These are phyloP conservation scores for Lasioglossum pauxillum DNA, from an alignment of 2,888 invertebrate species.

Conservation along the genomic window DNA sequence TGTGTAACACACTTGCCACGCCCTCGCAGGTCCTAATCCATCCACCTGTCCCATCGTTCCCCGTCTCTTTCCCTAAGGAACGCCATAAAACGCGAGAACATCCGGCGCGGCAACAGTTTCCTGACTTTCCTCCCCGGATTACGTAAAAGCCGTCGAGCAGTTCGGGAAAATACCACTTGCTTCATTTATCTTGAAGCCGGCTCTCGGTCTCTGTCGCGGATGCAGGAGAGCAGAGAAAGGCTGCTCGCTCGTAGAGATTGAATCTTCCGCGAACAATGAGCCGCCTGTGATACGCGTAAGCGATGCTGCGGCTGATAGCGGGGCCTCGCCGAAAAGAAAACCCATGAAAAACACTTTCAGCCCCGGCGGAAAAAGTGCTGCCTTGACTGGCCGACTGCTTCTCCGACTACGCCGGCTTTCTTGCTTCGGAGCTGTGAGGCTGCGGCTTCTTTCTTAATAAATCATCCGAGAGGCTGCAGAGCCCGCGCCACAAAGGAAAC, in stretches of 20 bases:
- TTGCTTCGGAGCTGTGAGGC: not conserved
- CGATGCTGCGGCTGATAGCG: conserved; percentile 43
- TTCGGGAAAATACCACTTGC: conserved; percentile 59
- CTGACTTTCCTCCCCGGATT: conserved; percentile 34
- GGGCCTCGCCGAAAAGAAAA: conserved; percentile 17
- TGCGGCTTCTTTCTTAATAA: conserved; percentile 12
- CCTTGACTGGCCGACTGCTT: not conserved
- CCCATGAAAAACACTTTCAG: conserved; percentile 19
- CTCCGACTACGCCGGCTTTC: conserved; percentile 4
- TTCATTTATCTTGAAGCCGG: conserved; percentile 58
- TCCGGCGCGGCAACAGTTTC: not conserved
- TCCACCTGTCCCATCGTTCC: conserved; percentile 13
- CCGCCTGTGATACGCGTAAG: conserved; percentile 51
- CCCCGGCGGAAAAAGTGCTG: not conserved
- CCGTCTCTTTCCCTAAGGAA: not conserved
- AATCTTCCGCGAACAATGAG: conserved; percentile 61
- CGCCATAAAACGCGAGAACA: not conserved
- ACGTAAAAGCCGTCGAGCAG: conserved; percentile 50
- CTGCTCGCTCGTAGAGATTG: conserved; percentile 39
- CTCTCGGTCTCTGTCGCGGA: conserved; percentile 20
- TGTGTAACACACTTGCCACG: not conserved
- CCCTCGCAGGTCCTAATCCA: conserved; percentile 53
- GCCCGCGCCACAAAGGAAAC: conserved; percentile 3
- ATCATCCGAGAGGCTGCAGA: conserved; percentile 5
- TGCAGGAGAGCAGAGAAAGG: conserved; percentile 54